Conservation (phyloP, 2,113 vertebrate genomes). For the Macrotis lagotis region DNA sequence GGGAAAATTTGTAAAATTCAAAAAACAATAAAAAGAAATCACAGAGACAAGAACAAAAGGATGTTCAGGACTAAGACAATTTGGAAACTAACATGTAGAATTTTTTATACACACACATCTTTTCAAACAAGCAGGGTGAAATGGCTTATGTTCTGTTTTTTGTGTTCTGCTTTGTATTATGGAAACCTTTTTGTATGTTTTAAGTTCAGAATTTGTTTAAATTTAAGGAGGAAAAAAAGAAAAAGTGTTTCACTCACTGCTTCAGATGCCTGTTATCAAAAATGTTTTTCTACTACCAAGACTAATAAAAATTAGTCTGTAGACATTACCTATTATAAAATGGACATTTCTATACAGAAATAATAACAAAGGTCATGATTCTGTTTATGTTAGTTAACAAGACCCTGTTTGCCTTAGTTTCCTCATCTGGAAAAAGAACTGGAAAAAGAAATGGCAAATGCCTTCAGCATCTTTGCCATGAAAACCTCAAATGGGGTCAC, state of each 20-base stretch:
- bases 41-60: background rate
- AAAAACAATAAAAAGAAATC: too few species aligned
- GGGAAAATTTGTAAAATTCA: too few species aligned
- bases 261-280: background rate
- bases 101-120: background rate
- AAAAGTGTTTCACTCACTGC: background rate
- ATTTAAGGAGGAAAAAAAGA: background rate
- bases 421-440: slow-evolving; percentile 16
- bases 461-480: background rate
- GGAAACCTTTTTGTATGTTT: background rate
- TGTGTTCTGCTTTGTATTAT: background rate
- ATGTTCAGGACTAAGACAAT: background rate
- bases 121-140: background rate
- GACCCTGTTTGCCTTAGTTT: slow-evolving; percentile 17
- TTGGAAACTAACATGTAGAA: background rate
- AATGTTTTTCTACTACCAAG: background rate
- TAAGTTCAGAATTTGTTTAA: background rate
- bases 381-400: slow-evolving; percentile 3
- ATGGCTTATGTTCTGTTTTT: background rate
- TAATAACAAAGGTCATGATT: slow-evolving; percentile 8
- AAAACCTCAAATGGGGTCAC: background rate
- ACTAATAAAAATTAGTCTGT: slow-evolving; percentile 1
- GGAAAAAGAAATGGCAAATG: background rate
- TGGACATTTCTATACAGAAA: slow-evolving; percentile 3
- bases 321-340: background rate